Percentiles rank a stretch among this genome's conserved stretches.
These are phyloP conservation scores for Oasisia sp. DNA, from an alignment of 2,888 invertebrate species.

Conservation along the genomic window DNA sequence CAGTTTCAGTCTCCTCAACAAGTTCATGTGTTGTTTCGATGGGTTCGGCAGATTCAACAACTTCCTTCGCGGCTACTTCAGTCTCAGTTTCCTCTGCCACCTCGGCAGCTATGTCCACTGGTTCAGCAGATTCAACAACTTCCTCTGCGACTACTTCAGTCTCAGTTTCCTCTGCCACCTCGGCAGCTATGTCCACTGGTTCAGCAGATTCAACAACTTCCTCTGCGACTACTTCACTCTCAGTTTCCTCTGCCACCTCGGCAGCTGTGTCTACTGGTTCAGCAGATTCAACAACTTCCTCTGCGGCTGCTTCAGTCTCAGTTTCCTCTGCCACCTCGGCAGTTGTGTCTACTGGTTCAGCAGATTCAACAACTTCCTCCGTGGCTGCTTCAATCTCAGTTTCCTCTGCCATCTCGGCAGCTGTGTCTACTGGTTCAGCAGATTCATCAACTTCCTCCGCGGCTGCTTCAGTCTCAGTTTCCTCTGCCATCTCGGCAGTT, in stretches of 20 bases:
- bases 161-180: constrained; percentile 13
- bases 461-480: background rate
- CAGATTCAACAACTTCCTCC: background rate
- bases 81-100: background rate
- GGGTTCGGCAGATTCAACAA: too few species aligned
- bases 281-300: too few species aligned
- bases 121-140: background rate
- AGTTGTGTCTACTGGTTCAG: background rate
- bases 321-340: background rate
- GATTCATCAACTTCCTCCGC: background rate
- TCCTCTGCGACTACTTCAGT: background rate
- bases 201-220: background rate
- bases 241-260: background rate
- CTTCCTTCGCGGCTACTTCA: too few species aligned
- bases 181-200: constrained; percentile 13
- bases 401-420: background rate
- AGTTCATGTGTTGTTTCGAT: too few species aligned
- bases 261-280: too few species aligned
- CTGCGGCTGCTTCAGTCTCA: too few species aligned
- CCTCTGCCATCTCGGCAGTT: background rate
- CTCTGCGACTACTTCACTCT: background rate
- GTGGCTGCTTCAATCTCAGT: background rate
- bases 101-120: too few species aligned
- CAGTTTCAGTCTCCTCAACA: too few species aligned
- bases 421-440: background rate